These are phyloP conservation scores for Kryphioiulus occultus DNA, from an alignment of 2,888 invertebrate genomes.

Conservation along the genomic window DNA sequence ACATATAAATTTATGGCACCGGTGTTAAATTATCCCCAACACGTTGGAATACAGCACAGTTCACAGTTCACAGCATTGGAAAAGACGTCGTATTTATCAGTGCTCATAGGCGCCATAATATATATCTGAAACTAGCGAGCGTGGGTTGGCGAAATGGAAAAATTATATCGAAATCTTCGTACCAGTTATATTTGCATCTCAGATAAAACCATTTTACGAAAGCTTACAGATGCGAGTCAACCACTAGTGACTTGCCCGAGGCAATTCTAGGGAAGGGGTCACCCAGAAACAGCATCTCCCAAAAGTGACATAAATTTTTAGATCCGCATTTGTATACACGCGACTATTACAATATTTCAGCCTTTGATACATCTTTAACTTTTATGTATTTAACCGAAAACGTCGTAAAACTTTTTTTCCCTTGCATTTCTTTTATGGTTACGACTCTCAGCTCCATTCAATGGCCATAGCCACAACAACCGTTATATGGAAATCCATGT, in stretches of 20 bases:
- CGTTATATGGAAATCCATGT: neutral
- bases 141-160: slow-evolving; percentile 1
- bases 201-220: neutral
- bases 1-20: neutral
- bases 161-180: slow-evolving; percentile 1
- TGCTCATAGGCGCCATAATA: neutral
- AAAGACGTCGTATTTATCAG: neutral
- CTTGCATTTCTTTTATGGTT: neutral
- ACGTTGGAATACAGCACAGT: neutral
- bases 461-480: neutral
- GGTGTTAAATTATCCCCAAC: slow-evolving; percentile 20
- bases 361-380: slow-evolving; percentile 28
- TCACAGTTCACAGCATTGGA: slow-evolving; percentile 32
- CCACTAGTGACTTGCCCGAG: neutral
- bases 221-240: slow-evolving; percentile 24
- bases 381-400: slow-evolving; percentile 39
- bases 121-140: neutral
- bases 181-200: slow-evolving; percentile 22
- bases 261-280: neutral
- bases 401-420: slow-evolving; percentile 1
- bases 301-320: neutral
- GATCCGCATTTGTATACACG: neutral
- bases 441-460: neutral
- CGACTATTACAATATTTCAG: slow-evolving; percentile 25
- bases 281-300: slow-evolving; percentile 26